Percentiles rank a stretch among this genome's conserved stretches.
phyloP scores from a whole-genome alignment of 2,888 invertebrate species.

The Catocala nupta region DNA sequence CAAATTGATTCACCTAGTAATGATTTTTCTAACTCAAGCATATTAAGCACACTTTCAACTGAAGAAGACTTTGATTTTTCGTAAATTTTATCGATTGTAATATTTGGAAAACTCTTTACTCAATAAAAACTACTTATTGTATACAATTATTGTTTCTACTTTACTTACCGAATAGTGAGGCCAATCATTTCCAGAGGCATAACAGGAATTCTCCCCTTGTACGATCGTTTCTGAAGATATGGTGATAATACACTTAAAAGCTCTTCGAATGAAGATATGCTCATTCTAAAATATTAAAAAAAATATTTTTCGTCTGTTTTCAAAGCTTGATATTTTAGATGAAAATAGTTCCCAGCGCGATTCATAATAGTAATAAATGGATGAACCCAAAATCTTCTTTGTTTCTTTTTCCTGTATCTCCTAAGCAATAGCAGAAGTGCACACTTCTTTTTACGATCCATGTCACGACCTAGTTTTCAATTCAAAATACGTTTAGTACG shows the following conservation, averaged over 20 bases:
- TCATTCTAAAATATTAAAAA: no score
- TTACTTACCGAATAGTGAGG: slow-evolving; percentile 44
- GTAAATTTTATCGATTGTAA: slow-evolving; percentile 42
- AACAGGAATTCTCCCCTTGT: slow-evolving; percentile 52
- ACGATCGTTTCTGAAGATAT: slow-evolving; percentile 49
- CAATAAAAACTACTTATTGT: slow-evolving; percentile 7
- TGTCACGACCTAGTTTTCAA: no score
- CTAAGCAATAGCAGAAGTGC: no score
- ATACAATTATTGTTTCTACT: slow-evolving; percentile 46
- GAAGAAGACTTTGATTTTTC: slow-evolving; percentile 52
- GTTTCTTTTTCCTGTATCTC: no score
- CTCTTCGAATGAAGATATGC: slow-evolving; percentile 17
- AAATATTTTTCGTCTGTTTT: no score
- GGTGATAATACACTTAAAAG: slow-evolving; percentile 47
- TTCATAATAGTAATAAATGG: no score
- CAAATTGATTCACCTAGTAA: slow-evolving; percentile 48
- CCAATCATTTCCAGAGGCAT: slow-evolving; percentile 54
- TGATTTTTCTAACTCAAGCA: slow-evolving; percentile 44
- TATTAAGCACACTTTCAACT: slow-evolving; percentile 30
- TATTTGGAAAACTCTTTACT: slow-evolving; percentile 45
- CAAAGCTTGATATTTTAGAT: no score
- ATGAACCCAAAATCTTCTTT: no score
- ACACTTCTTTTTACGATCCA: no score
- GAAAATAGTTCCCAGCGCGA: no score
- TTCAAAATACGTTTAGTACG: no score